Conservation (phyloP, 2,113 vertebrate genomes). For the Calidris pygmaea region DNA sequence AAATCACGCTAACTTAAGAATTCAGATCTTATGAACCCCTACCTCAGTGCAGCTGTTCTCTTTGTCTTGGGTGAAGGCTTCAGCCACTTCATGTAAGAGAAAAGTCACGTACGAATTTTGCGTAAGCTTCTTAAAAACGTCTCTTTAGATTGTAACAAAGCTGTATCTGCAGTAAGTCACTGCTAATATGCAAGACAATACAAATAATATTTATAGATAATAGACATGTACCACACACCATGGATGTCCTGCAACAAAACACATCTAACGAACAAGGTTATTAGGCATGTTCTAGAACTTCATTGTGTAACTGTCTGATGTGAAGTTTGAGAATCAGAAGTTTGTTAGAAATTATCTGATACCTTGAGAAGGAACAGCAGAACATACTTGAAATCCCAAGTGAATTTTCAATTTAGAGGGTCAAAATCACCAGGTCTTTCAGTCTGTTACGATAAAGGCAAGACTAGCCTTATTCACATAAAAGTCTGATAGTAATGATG, state of each 20-base stretch:
- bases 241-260: background rate
- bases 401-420: background rate
- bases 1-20: background rate
- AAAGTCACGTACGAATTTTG: background rate
- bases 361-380: background rate
- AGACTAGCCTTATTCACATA: background rate
- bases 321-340: background rate
- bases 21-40: background rate
- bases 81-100: background rate
- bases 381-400: accelerated
- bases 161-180: background rate
- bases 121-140: background rate
- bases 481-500: background rate
- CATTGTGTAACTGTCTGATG: background rate
- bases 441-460: accelerated
- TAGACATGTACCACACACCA: background rate
- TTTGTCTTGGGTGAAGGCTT: background rate
- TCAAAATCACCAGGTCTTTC: background rate
- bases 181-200: background rate
- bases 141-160: background rate
- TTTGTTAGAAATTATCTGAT: background rate
- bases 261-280: background rate
- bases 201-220: background rate
- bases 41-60: background rate
- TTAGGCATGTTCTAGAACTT: background rate